Percentiles rank a stretch among this genome's conserved stretches.
phyloP scores from a whole-genome alignment of 2,888 invertebrate species.

The Celastrina argiolus region DNA sequence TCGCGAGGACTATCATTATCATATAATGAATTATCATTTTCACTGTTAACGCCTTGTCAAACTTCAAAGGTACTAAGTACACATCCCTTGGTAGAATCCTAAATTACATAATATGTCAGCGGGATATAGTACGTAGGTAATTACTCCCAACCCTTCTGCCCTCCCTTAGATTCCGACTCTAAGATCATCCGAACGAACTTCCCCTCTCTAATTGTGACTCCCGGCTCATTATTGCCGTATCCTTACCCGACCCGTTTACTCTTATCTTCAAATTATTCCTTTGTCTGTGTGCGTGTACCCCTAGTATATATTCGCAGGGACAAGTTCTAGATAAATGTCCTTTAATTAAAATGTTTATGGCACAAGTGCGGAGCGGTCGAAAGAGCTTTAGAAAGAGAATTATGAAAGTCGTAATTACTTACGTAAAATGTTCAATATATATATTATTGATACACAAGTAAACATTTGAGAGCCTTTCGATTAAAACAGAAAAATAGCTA shows the following conservation, averaged over 20 bases:
- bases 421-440: too few species aligned
- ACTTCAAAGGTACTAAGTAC: background rate
- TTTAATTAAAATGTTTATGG: conserved; percentile 9
- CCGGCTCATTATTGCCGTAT: conserved; percentile 72
- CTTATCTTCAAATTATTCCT: conserved; percentile 62
- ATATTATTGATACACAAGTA: too few species aligned
- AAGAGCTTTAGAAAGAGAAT: background rate
- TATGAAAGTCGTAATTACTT: background rate
- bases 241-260: conserved; percentile 62
- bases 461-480: too few species aligned
- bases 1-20: background rate
- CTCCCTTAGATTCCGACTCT: conserved; percentile 56
- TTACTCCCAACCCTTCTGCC: conserved; percentile 37
- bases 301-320: conserved; percentile 2
- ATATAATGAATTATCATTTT: background rate
- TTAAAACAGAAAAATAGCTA: too few species aligned
- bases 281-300: conserved; percentile 34
- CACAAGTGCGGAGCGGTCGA: background rate
- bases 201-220: conserved; percentile 74
- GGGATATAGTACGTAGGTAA: conserved; percentile 21
- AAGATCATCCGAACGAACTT: conserved; percentile 73
- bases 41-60: background rate
- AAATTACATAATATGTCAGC: conserved; percentile 22
- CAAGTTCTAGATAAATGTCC: conserved; percentile 5
- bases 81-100: background rate